A percentile compares a stretch with the other conserved stretches of the same genome.
Conservation (phyloP, 1,140 invertebrate genomes). For the Araneus ventricosus region DNA sequence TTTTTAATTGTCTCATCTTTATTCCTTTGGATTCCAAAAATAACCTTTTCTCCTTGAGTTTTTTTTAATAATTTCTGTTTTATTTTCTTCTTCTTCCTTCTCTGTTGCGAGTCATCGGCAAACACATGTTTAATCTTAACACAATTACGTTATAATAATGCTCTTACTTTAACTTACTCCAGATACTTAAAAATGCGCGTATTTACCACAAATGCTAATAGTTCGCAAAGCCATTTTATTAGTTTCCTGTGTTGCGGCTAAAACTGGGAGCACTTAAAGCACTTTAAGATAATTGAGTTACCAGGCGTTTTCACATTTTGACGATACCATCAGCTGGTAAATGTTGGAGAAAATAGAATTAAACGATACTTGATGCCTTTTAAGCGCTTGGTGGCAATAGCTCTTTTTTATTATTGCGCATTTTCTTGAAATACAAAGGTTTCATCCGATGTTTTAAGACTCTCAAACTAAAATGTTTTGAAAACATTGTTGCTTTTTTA, state of each 20-base stretch:
- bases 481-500: no score
- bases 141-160: background rate
- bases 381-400: background rate
- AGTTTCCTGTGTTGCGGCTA: background rate
- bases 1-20: no score
- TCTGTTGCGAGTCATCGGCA: no score
- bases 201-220: conserved; percentile 28
- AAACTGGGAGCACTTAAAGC: conserved; percentile 35
- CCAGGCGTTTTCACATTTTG: conserved; percentile 27
- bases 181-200: background rate
- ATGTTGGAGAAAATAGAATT: conserved; percentile 36
- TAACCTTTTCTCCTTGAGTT: no score
- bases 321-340: conserved; percentile 19
- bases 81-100: no score
- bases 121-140: no score
- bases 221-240: background rate
- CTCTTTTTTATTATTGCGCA: background rate
- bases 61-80: no score
- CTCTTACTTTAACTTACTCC: background rate
- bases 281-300: conserved; percentile 33
- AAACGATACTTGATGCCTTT: background rate
- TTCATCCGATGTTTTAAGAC: background rate
- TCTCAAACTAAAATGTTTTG: no score
- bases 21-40: no score
- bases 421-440: background rate